Evolutionary conservation across 2,888 invertebrate genomes (phyloP).

Genomic region (Oscheius sp.): DNA sequence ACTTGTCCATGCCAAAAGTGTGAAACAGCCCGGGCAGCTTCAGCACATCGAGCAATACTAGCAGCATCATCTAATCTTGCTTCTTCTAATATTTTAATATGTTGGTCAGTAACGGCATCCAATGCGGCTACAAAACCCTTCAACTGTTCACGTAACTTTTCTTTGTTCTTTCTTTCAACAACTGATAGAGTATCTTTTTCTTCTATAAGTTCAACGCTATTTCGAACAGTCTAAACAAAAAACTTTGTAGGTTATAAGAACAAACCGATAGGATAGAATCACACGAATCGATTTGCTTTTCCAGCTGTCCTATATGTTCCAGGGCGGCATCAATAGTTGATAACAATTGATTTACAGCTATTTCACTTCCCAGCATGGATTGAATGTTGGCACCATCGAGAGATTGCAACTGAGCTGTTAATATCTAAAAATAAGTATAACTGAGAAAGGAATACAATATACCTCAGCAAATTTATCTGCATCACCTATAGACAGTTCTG

Average conservation of each 20-base stretch:
- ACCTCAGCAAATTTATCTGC: slow-evolving; percentile 81
- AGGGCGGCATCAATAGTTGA: slow-evolving; percentile 53
- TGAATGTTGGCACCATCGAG: slow-evolving; percentile 83
- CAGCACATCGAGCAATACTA: slow-evolving; percentile 63
- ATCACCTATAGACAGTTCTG: slow-evolving; percentile 88
- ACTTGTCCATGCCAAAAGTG: slow-evolving; percentile 52
- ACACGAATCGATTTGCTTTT: slow-evolving; percentile 81
- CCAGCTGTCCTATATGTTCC: slow-evolving; percentile 73
- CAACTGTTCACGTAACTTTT: slow-evolving; percentile 67
- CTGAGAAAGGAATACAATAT: slow-evolving; percentile 41
- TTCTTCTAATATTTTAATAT: slow-evolving; percentile 58
- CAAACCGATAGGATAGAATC: slow-evolving; percentile 78
- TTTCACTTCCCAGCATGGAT: slow-evolving; percentile 88
- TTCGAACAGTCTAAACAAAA: slow-evolving; percentile 85
- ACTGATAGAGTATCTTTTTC: slow-evolving; percentile 88
- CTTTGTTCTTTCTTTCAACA: slow-evolving; percentile 85
- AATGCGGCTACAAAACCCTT: slow-evolving; percentile 54
- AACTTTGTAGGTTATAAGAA: too few relatives aligned
- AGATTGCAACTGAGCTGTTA: slow-evolving; percentile 59
- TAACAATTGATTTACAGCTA: slow-evolving; percentile 77
- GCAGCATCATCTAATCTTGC: slow-evolving; percentile 66
- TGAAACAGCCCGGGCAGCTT: slow-evolving; percentile 63
- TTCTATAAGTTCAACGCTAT: slow-evolving; percentile 88
- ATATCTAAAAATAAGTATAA: slow-evolving; percentile 32
- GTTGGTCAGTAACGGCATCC: slow-evolving; percentile 58